Base-by-base conservation (phyloP, 2,797 vertebrate species). In the Meda fulgida region DNA sequence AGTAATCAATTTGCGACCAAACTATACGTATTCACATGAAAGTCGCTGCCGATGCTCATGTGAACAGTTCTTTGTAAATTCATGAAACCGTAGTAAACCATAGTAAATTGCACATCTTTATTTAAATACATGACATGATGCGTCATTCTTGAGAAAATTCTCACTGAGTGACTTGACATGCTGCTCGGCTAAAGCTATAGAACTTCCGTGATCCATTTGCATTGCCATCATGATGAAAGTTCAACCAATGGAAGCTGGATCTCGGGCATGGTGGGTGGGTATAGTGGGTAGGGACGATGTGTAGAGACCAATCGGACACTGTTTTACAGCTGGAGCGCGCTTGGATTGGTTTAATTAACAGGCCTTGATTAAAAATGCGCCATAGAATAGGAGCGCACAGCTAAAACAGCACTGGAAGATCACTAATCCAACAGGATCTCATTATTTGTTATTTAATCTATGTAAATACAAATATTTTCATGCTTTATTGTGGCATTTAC, bases 41-140 rank as follows among this genome's bases (percentile, higher is more conserved):
- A 31, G 5, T 63, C 5, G 5, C 2, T 1, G 2, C 2, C 3
- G 0, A 29, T 10, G 10, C 4, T 0, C 55, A 60, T 60, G 23
- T 58, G 10, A 58, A 58, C 9, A 13, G 9, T 63, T 4, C 4
- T 26, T 63, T 26, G 4, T 14, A 60, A 26, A 13, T 26, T 13
- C 5, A 10, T 26, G 5, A 63, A 63, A 63, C 60, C 2, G 9
- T 5, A 14, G n/a, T 26, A 60, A 60, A 60, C 2, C 5, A 55
- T 16, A 63, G n/a, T 14, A 60, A 6, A 63, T 63, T 2, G 5
- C 11, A 63, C 58, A 16, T 63, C 26, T 31, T 65, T 31, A 65
- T 31, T 65, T 3, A 16, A 16, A 31, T 16, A 1, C 3, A 18
- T 63, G 31, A 31, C 14, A 7, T 65, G 5, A 63, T 29, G 26